These are phyloP conservation scores for Metallyticus violacea DNA, from an alignment of 2,888 invertebrate species.

Conservation along the genomic window DNA sequence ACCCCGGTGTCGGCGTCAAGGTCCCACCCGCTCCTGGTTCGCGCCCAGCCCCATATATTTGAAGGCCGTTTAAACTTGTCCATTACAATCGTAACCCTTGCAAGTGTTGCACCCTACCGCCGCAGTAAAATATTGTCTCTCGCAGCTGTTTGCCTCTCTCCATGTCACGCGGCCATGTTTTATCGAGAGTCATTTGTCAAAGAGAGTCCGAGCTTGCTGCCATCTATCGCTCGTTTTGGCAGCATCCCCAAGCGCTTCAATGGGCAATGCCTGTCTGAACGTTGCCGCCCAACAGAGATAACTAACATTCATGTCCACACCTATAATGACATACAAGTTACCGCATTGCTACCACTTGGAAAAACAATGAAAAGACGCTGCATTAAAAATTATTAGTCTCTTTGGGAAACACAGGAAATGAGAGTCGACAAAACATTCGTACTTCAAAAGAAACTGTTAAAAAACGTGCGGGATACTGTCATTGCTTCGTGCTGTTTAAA, in stretches of 20 bases:
- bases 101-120: neutral
- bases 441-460: no score
- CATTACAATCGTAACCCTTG: neutral
- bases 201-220: constrained; percentile 14
- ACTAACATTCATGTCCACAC: neutral
- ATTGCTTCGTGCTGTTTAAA: no score
- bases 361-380: no score
- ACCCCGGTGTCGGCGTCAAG: no score
- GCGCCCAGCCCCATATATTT: neutral
- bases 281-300: neutral
- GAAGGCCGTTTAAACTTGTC: neutral
- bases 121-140: constrained; percentile 16
- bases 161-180: constrained; percentile 26
- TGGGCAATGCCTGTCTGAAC: neutral
- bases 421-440: no score
- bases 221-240: constrained; percentile 16
- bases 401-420: no score
- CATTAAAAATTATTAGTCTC: neutral
- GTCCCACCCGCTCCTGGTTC: neutral
- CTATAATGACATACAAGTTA: neutral
- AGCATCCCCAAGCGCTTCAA: neutral
- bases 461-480: no score
- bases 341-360: neutral
- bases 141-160: constrained; percentile 26
- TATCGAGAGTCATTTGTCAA: constrained; percentile 31